A percentile compares a stretch with the other conserved stretches of the same genome.
Conservation (phyloP, 2,888 invertebrate genomes). For the Eilema sororculum region DNA sequence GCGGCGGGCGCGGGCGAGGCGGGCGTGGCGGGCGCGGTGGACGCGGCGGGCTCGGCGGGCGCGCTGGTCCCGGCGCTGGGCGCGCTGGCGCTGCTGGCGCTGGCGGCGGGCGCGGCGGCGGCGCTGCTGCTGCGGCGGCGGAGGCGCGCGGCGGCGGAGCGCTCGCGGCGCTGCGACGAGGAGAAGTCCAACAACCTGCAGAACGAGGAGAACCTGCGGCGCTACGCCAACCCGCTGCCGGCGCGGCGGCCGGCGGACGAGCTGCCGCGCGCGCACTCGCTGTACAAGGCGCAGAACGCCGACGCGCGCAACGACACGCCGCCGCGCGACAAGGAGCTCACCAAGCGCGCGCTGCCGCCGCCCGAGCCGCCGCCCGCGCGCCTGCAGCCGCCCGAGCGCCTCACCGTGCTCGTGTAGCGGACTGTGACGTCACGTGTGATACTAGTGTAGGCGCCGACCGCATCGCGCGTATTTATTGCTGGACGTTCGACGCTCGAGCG, state of each 20-base stretch:
- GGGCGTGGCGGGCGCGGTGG: conserved; percentile 57
- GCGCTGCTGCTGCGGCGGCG: conserved; percentile 59
- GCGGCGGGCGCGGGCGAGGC: conserved; percentile 55
- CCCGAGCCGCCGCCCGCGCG: conserved; percentile 73
- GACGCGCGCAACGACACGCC: conserved; percentile 95
- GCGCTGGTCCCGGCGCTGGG: conserved; percentile 51
- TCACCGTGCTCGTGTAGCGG: conserved; percentile 78
- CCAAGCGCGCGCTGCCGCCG: conserved; percentile 89
- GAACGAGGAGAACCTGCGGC: conserved; percentile 95
- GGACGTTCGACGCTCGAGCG: conserved; percentile 58
- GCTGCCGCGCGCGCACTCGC: conserved; percentile 87
- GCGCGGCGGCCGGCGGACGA: conserved; percentile 78
- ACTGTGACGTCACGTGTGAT: conserved; percentile 55
- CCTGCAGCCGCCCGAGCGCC: conserved; percentile 75
- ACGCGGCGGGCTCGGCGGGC: conserved; percentile 62
- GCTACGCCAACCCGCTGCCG: conserved; percentile 93
- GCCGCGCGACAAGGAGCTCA: conserved; percentile 92
- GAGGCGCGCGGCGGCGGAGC: conserved; percentile 82
- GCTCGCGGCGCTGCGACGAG: conserved; percentile 90
- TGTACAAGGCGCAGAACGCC: conserved; percentile 94
- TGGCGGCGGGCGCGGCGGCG: conserved; percentile 71
- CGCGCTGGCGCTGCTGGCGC: conserved; percentile 51
- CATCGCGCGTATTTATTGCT: conserved; percentile 70
- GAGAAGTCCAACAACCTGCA: conserved; percentile 97
- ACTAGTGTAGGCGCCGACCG: conserved; percentile 56